These are phyloP conservation scores for Caenorhabditis sp. DNA, from an alignment of 2,888 invertebrate genomes.

Conservation along the genomic window DNA sequence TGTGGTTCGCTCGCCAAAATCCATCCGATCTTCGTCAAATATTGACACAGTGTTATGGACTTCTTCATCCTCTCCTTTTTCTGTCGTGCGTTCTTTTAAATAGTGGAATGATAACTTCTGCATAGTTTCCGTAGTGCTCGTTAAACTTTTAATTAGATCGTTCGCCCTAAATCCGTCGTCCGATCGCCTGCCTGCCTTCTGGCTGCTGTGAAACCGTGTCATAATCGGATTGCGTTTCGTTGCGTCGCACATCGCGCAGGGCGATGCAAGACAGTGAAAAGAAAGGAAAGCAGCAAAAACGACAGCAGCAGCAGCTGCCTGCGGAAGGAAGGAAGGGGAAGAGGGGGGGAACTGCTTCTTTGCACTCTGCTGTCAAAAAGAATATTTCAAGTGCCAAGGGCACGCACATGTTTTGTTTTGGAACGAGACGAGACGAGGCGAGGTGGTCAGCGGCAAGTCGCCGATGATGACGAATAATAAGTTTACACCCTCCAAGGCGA, in stretches of 20 bases:
- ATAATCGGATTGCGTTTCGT: conserved; percentile 50
- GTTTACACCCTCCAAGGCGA: conserved; percentile 15
- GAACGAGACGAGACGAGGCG: not conserved
- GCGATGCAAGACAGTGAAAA: too few relatives aligned
- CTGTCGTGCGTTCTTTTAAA: not conserved
- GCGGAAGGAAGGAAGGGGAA: too few relatives aligned
- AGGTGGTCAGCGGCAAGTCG: not conserved
- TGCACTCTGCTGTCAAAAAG: not conserved
- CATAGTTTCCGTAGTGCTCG: not conserved
- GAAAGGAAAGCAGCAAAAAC: not conserved
- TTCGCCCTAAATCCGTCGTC: conserved; percentile 22
- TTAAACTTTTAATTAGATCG: not conserved
- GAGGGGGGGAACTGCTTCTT: not conserved
- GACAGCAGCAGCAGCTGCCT: conserved; percentile 1
- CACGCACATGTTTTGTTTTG: not conserved
- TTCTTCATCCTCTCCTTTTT: conserved; percentile 19
- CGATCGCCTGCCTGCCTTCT: too few relatives aligned
- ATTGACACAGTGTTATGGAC: conserved; percentile 42
- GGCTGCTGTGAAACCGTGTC: conserved; percentile 27
- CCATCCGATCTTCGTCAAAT: conserved; percentile 29
- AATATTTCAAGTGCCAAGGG: not conserved
- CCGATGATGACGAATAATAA: conserved; percentile 20
- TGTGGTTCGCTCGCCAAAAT: not conserved
- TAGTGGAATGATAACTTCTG: too few relatives aligned
- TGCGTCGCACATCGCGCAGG: conserved; percentile 4